Evolutionary conservation across 2,113 vertebrate species (phyloP).

Genomic region (Scopus umbretta): DNA sequence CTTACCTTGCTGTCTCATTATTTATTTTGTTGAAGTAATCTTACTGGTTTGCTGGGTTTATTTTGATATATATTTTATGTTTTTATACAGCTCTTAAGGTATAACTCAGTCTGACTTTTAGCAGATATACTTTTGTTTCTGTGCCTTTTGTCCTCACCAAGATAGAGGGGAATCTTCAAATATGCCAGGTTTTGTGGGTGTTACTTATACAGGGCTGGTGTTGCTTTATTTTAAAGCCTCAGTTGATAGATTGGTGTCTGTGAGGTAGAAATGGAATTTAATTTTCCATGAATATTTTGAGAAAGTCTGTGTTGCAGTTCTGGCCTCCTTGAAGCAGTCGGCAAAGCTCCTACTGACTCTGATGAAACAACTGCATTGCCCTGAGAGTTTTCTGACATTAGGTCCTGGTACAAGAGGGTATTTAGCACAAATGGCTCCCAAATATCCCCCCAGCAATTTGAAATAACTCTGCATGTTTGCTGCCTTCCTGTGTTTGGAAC

Average conservation of each 20-base stretch:
- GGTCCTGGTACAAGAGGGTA: background rate
- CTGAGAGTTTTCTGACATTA: background rate
- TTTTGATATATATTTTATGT: background rate
- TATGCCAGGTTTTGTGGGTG: background rate
- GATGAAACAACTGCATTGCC: background rate
- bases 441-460: background rate
- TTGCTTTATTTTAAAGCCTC: background rate
- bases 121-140: background rate
- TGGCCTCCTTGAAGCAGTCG: background rate
- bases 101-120: background rate
- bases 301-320: background rate
- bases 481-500: background rate
- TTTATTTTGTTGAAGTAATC: background rate
- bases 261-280: background rate
- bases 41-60: background rate
- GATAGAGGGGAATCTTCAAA: background rate
- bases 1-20: background rate
- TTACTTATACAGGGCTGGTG: background rate
- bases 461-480: background rate
- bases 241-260: background rate
- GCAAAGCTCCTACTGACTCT: background rate
- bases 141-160: background rate
- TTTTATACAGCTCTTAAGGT: background rate
- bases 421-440: background rate
- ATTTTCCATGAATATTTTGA: background rate